Base-by-base conservation (phyloP, 1,140 invertebrate genomes). In the Thereuonema tuberculata region DNA sequence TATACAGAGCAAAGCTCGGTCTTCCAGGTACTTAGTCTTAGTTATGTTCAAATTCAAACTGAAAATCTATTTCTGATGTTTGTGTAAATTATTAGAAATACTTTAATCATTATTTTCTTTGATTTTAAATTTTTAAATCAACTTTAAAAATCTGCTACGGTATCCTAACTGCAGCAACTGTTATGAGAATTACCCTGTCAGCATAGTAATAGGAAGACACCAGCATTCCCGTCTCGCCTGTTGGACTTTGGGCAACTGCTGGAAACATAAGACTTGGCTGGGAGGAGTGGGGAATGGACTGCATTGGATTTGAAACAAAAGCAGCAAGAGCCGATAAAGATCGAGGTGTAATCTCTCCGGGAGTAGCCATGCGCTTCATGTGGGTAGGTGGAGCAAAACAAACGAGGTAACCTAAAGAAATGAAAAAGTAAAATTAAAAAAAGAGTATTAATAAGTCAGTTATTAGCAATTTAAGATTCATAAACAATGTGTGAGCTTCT, bases 311-410 rank as follows among this genome's bases (percentile, higher is more conserved):
- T 67, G 67, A 73, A 66, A 69, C 73, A 73, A 71, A 72, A 62
- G 73, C 80, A 54, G 81, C 83, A 17, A 91, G 72, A n/a, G 86
- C 85, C 3, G 85, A 87, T 2, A 92, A 67, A 14, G 86, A 84
- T 61, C 86, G 72, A 0, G 90, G 89, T 9, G 89, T 93, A 1
- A 69, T 64, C 49, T 75, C 70, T 37, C 62, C 31, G 82, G 85
- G 59, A 80, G 73, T 2, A 80, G 66, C 81, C 9, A 85, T 72
- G 64, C 86, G 78, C 64, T 85, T 82, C 1, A 84, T 76, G 66
- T 85, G 85, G 14, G 83, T 77, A 1, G 86, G 84, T 60, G 90
- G 80, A 49, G 86, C 86, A 72, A 95, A 96, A 61, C 86, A 89
- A 9, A 91, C 87, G 26, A 93, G 74, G 25, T 84, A 80, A 65